Base-by-base conservation (phyloP, 2,797 vertebrate genomes). In the Urocyon cinereoargenteus region DNA sequence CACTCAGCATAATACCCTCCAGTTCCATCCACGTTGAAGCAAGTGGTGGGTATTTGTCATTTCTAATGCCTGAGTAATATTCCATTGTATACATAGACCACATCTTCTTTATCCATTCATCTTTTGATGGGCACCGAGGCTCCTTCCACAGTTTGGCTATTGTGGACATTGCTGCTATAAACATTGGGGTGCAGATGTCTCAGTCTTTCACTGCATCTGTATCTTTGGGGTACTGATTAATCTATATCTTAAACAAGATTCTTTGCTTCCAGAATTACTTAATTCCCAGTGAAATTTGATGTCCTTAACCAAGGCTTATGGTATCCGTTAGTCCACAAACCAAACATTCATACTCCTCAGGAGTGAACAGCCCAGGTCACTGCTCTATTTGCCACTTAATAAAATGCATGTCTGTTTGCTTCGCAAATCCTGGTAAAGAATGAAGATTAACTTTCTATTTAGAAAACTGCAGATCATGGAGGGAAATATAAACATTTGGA, bases 261-360 rank as follows among this genome's bases (percentile, higher is more conserved):
- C 16, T 90, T 15, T 93, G 31, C 59, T 96, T 88, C 86, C 22
- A 84, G 49, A 92, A 92, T 90, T 59, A 10, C 53, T 94, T 86
- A 62, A 1, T 70, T 94, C 14, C 53, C 81, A 84, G 22, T 77
- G 57, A 96, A 95, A 78, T 70, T 70, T 8, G 91, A 55, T 78
- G 66, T 79, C 82, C 36, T 78, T 26, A 45, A 0, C 7, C 45
- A 40, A 77, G 26, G 73, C 21, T 92, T 26, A 10, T 1, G 22
- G 36, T 22, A 15, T 16, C 64, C 12, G n/a, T 57, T 68, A 19
- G 26, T 81, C 55, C 36, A 16, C 24, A 66, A 36, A 40, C 26
- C 31, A 57, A 45, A 57, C 12, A 9, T 12, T 3, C 15, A 14
- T 5, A 1, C 2, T 81, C 40, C 1, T 13, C 57, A 14, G 6